Conservation (phyloP, 2,888 invertebrate genomes). For the Argynnis bischoffii region DNA sequence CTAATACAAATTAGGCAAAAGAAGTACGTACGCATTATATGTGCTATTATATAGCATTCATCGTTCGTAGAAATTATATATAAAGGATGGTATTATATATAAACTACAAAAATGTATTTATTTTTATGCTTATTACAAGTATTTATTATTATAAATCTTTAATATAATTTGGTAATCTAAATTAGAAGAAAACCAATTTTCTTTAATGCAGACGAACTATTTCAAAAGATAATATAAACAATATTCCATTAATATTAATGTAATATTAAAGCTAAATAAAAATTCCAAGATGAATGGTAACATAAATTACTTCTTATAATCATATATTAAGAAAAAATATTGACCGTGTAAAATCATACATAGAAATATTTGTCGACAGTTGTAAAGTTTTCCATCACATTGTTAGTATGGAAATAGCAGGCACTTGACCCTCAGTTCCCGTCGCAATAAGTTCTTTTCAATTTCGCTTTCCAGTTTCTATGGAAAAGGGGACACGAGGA, state of each 20-base stretch:
- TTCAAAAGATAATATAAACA: no score
- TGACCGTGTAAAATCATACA: neutral
- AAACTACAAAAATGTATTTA: no score
- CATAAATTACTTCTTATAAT: neutral
- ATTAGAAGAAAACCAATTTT: no score
- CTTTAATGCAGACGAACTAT: no score
- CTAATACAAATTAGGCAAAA: conserved; percentile 33
- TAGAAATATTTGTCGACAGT: neutral
- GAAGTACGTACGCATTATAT: conserved; percentile 2
- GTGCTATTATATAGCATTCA: no score
- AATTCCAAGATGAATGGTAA: neutral
- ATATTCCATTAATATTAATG: no score
- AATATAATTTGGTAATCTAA: no score
- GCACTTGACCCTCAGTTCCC: conserved; percentile 20
- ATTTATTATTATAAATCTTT: no score
- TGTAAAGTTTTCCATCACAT: conserved; percentile 1
- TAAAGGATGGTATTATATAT: no score
- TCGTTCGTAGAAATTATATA: no score
- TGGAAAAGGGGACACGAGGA: conserved; percentile 19
- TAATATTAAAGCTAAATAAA: no score
- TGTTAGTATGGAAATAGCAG: conserved; percentile 20
- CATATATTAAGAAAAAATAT: neutral
- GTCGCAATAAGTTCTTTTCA: conserved; percentile 27
- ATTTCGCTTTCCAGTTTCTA: conserved; percentile 31
- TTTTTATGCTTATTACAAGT: no score